Evolutionary conservation across 2,797 vertebrate genomes (phyloP).

Genomic region (Peromyscus eremicus): DNA sequence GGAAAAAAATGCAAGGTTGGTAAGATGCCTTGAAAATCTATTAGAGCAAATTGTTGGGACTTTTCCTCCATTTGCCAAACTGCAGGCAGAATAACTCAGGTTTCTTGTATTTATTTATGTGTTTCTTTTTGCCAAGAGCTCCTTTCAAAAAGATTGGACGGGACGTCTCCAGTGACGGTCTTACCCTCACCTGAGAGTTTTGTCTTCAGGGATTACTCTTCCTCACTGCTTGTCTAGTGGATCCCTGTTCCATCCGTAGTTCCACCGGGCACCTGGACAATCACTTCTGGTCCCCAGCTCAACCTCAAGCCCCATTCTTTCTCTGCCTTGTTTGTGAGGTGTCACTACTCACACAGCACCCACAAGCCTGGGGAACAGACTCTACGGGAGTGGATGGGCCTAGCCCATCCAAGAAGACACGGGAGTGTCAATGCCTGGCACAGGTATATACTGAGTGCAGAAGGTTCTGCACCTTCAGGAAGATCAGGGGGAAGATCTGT

Average conservation of each 20-base stretch:
- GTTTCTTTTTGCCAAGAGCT: neutral
- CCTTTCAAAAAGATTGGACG: neutral
- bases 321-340: too few relatives aligned
- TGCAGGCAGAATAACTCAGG: neutral
- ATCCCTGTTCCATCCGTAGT: neutral
- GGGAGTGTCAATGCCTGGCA: too few relatives aligned
- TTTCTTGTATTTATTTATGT: neutral
- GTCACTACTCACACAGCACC: neutral
- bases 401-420: neutral
- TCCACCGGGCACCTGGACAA: neutral
- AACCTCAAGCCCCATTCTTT: neutral
- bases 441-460: neutral
- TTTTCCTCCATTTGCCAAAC: neutral
- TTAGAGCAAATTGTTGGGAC: neutral
- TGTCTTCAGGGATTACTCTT: neutral
- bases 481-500: neutral
- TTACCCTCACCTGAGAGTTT: neutral
- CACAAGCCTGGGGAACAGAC: neutral
- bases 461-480: neutral
- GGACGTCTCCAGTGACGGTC: neutral
- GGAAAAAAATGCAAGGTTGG: neutral
- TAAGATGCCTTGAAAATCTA: slow-evolving; percentile 9
- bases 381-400: neutral
- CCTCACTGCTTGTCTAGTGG: neutral
- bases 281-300: neutral